These are phyloP conservation scores for Aphaenogaster rudis DNA, from an alignment of 1,140 invertebrate species.

Conservation along the genomic window DNA sequence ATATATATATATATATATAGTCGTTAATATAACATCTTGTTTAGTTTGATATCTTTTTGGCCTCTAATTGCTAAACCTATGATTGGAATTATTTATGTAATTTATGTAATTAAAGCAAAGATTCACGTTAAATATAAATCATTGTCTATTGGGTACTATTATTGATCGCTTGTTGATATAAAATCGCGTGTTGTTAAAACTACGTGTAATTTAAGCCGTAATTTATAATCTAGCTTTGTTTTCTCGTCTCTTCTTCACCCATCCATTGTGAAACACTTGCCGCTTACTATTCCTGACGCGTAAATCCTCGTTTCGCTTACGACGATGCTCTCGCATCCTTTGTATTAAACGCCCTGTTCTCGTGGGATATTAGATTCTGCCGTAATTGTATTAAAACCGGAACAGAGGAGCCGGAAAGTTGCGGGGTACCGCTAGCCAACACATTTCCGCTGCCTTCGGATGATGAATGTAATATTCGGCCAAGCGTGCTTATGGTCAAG, in stretches of 20 bases:
- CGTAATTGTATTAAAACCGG: conserved; percentile 78
- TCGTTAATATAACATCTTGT: not conserved
- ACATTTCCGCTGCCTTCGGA: conserved; percentile 59
- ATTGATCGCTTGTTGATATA: not conserved
- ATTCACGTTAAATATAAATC: not conserved
- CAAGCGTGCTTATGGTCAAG: conserved; percentile 57
- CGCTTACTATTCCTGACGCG: conserved; percentile 28
- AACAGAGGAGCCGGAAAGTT: conserved; percentile 74
- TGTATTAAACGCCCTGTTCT: conserved; percentile 63
- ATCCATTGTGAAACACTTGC: conserved; percentile 42
- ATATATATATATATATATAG: not conserved
- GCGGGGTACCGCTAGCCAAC: conserved; percentile 63
- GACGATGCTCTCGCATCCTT: conserved; percentile 59
- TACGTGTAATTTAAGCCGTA: conserved; percentile 11
- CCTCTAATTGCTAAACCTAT: not conserved
- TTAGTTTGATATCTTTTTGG: not conserved
- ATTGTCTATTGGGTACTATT: not conserved
- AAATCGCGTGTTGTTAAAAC: not conserved
- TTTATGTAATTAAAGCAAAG: not conserved
- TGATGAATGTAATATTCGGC: conserved; percentile 59
- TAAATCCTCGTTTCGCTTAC: conserved; percentile 57
- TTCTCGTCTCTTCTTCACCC: not conserved
- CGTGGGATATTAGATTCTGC: conserved; percentile 74
- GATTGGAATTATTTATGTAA: not conserved
- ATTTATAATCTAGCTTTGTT: conserved; percentile 42